Evolutionary conservation across 92 coral and sea anemone species (phyloP), one percentile per base, ranked within the genome.

Genomic region (Porites cylindrica): DNA sequence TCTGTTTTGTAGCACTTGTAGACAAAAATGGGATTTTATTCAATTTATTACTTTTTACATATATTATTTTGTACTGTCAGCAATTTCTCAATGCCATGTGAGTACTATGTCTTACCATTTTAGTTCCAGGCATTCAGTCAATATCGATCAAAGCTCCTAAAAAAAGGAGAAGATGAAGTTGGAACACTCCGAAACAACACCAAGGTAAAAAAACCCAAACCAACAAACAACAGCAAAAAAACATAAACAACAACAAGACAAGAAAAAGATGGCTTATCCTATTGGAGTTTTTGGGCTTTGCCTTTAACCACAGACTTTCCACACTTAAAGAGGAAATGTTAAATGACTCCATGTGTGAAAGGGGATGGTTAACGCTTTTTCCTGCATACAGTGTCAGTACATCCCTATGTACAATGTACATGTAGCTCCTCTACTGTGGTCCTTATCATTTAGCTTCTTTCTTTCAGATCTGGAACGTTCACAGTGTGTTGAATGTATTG

Each of bases 401-500:
- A 38, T 38, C 47, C 47, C 0, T 3, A 38, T 0, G 47, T 38
- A 38, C 5, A 38, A 38, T 38, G 47, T 38, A 38, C 47, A 38
- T 38, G 5, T 38, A 38, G 47, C 47, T 38, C 16, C 11, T 11
- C 16, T 56, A 56, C 2, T 18, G 26, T 13, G n/a, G 7, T 10
- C 75, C 81, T 84, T 60, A 84, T 50, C 2, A 78, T 63, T 12
- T 21, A 21, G 70, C 62, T 85, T 59, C 12, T 85, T 75, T 66
- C 38, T 82, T 77, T 38, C 80, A 97, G 99, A 97, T 97, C 88
- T 97, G 99, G 99, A 97, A 97, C 90, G 98, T 97, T 50, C 99
- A 97, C 92, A 97, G 99, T 79, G 99, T 97, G n/a, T 89, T 97
- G 62, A 97, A 97, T 87, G 99, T 97, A 21, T 93, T 97, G 43